Percentiles rank a stretch among this genome's conserved stretches.
Evolutionary conservation across 2,113 vertebrate genomes (phyloP).

Genomic region (Toxostoma redivivum): DNA sequence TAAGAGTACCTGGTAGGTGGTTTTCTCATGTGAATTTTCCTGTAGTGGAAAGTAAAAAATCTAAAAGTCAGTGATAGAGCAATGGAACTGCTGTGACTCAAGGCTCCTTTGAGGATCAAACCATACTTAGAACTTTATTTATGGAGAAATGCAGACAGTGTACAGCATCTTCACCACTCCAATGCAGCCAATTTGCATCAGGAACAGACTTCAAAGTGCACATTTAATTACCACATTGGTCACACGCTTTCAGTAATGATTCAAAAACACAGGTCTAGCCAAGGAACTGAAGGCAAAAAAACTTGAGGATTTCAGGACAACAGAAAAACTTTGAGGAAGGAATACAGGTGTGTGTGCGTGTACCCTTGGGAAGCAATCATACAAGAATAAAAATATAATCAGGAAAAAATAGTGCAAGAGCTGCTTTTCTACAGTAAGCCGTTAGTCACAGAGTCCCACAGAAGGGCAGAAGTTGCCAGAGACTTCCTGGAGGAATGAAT

Average conservation of each 20-base stretch:
- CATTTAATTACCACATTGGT: neutral
- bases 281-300: neutral
- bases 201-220: neutral
- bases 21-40: neutral
- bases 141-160: neutral
- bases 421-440: neutral
- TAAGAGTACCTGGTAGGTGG: neutral
- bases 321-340: neutral
- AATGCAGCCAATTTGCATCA: neutral
- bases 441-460: neutral
- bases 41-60: neutral
- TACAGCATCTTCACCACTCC: neutral
- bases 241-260: rapidly evolving
- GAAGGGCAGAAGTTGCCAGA: no score
- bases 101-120: neutral
- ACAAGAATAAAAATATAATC: neutral
- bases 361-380: neutral
- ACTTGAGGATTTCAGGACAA: neutral
- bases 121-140: neutral
- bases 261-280: neutral
- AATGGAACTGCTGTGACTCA: neutral
- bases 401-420: neutral
- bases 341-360: rapidly evolving
- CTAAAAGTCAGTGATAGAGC: rapidly evolving
- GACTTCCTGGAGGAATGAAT: no score